These are phyloP conservation scores for Drosophila kambysellisi DNA, from an alignment of 2,888 invertebrate genomes.

Conservation along the genomic window DNA sequence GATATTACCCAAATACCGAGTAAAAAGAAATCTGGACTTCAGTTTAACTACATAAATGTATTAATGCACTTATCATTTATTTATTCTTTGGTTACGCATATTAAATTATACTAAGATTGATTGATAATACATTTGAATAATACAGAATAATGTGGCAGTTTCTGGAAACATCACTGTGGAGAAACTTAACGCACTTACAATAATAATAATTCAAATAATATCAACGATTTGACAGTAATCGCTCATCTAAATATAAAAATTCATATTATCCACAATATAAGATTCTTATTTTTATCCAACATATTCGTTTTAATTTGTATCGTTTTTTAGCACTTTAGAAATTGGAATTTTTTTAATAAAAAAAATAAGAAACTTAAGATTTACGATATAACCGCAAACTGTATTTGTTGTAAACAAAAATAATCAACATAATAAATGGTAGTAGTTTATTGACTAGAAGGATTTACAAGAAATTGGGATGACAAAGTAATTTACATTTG, in stretches of 20 bases:
- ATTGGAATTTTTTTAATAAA: background rate
- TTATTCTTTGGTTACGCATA: conserved; percentile 60
- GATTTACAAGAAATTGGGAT: conserved; percentile 48
- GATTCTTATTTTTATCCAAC: background rate
- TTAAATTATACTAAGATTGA: conserved; percentile 40
- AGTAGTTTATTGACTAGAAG: conserved; percentile 56
- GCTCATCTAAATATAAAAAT: background rate
- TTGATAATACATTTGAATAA: conserved; percentile 31
- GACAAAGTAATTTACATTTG: conserved; percentile 53
- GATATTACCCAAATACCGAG: conserved; percentile 59
- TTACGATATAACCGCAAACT: background rate
- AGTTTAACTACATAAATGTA: conserved; percentile 37
- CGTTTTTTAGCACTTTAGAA: background rate
- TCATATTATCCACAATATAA: background rate
- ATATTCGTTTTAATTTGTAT: background rate
- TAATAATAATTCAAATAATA: conserved; percentile 4
- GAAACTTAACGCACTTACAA: conserved; percentile 4
- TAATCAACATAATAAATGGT: conserved; percentile 28
- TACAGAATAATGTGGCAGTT: conserved; percentile 27
- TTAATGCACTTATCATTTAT: conserved; percentile 52
- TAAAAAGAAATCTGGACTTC: conserved; percentile 47
- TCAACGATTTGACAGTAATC: background rate
- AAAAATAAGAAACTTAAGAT: background rate
- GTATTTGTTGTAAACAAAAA: conserved; percentile 15
- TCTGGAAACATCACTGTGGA: conserved; percentile 3